Conservation (phyloP, 1,140 invertebrate species). For the Drosophila melanica region DNA sequence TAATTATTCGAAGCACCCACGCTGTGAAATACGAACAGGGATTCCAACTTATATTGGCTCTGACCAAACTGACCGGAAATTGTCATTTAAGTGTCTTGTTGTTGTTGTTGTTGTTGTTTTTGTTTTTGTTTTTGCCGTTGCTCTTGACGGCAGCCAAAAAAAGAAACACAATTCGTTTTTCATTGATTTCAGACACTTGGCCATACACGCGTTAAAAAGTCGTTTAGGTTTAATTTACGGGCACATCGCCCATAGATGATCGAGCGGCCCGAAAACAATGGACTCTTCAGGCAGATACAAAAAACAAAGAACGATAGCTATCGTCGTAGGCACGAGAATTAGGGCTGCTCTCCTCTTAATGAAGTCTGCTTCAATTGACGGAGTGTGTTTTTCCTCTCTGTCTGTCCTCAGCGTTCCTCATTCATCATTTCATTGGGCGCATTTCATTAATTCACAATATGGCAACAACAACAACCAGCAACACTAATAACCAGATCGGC, state of each 20-base stretch:
- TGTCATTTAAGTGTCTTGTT: conserved; percentile 68
- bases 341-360: conserved; percentile 4
- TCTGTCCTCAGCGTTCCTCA: conserved; percentile 1
- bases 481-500: conserved; percentile 24
- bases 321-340: not conserved
- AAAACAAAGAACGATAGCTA: not conserved
- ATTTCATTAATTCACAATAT: conserved; percentile 69
- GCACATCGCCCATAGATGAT: conserved; percentile 17
- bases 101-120: conserved; percentile 14
- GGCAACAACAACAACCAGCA: conserved; percentile 20
- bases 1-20: conserved; percentile 77
- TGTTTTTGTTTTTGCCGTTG: too few relatives aligned
- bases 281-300: conserved; percentile 4
- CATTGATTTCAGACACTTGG: conserved; percentile 76
- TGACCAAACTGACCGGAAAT: conserved; percentile 77
- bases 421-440: conserved; percentile 56
- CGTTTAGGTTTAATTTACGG: conserved; percentile 20
- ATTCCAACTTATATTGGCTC: conserved; percentile 76
- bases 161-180: conserved; percentile 45
- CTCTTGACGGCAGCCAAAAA: not conserved
- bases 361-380: conserved; percentile 16
- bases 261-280: conserved; percentile 15
- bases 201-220: conserved; percentile 54
- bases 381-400: not conserved
- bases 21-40: conserved; percentile 75